These are phyloP conservation scores for Brachionus plicatilis DNA, from an alignment of 1,140 invertebrate genomes.

Conservation along the genomic window DNA sequence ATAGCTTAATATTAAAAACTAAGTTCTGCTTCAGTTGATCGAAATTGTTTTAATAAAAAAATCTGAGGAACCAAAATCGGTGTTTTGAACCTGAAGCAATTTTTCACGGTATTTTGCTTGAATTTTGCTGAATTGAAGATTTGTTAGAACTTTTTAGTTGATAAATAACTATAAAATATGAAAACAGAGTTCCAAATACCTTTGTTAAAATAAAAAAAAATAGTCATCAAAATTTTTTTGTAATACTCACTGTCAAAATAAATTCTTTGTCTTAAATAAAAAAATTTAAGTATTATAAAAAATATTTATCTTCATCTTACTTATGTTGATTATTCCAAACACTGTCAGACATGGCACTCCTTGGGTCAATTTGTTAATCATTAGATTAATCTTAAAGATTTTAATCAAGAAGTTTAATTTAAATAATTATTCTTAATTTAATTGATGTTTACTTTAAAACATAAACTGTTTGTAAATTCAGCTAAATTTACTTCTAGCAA, in stretches of 20 bases:
- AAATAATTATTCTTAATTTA: background rate
- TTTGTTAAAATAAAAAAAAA: background rate
- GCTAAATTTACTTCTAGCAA: background rate
- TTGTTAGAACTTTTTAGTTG: background rate
- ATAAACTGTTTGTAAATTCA: constrained; percentile 20
- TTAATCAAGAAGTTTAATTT: background rate
- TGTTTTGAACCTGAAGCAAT: too few species aligned
- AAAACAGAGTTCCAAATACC: background rate
- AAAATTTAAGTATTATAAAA: background rate
- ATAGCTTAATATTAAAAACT: too few species aligned
- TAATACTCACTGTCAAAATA: background rate
- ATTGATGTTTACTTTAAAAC: background rate
- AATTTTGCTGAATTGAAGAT: too few species aligned
- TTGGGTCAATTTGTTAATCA: background rate
- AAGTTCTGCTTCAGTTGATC: too few species aligned
- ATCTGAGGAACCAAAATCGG: too few species aligned
- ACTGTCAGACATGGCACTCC: background rate
- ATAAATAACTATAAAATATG: constrained; percentile 11
- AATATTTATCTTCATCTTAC: background rate
- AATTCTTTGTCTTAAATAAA: constrained; percentile 6
- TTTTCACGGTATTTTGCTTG: too few species aligned
- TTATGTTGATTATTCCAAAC: background rate
- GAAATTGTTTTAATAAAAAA: too few species aligned
- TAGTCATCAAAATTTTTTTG: background rate
- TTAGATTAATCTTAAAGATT: background rate